Evolutionary conservation across 2,113 vertebrate genomes (phyloP).

Genomic region (Probosciger aterrimus): DNA sequence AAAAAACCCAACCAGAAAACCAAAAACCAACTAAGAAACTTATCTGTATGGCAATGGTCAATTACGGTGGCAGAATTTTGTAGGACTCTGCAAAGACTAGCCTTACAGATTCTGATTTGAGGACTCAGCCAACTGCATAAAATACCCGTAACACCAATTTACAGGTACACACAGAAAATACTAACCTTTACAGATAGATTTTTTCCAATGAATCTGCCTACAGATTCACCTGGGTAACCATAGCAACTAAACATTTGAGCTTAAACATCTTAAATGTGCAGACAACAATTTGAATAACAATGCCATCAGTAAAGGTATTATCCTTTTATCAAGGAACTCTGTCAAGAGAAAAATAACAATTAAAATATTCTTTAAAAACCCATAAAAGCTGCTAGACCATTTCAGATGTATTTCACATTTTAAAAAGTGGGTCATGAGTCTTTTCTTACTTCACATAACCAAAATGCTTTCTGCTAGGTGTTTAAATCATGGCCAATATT

Average conservation of each 20-base stretch:
- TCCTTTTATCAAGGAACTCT: background rate
- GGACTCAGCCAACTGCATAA: background rate
- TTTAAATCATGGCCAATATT: background rate
- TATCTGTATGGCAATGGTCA: background rate
- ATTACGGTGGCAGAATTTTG: background rate
- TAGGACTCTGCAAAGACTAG: background rate
- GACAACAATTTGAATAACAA: conserved; percentile 53
- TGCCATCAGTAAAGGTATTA: background rate
- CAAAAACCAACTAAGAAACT: background rate
- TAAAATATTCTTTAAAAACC: conserved; percentile 5
- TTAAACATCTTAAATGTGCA: conserved; percentile 39
- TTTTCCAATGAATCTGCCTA: conserved; percentile 22
- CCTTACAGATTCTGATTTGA: background rate
- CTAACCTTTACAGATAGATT: conserved; percentile 10
- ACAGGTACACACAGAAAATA: conserved; percentile 3
- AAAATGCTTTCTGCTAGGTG: background rate
- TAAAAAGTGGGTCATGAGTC: background rate
- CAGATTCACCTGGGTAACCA: conserved; percentile 40
- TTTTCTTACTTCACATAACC: background rate
- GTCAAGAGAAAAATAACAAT: conserved; percentile 11
- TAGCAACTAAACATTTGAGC: conserved; percentile 45
- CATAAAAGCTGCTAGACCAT: background rate
- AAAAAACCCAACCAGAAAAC: background rate
- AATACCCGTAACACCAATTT: background rate
- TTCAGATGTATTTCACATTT: background rate